Evolutionary conservation across 2,888 invertebrate genomes (phyloP).

Genomic region (Noctuana brunneofusca): DNA sequence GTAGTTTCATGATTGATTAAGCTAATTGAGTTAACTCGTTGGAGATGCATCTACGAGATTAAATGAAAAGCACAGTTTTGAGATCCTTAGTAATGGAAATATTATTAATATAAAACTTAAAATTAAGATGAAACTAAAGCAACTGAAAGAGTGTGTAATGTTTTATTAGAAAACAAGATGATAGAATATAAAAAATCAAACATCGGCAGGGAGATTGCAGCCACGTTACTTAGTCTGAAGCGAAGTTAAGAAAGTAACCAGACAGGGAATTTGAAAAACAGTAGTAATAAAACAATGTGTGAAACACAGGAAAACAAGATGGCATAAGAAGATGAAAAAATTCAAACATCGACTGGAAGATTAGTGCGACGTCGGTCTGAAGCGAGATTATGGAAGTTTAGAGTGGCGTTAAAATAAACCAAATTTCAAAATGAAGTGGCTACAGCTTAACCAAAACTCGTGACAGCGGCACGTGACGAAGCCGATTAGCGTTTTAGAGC

Average conservation of each 20-base stretch:
- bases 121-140: too few relatives aligned
- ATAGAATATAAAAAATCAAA: too few relatives aligned
- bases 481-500: neutral
- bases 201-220: neutral
- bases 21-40: constrained; percentile 17
- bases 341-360: neutral
- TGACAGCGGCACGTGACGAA: neutral
- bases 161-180: too few relatives aligned
- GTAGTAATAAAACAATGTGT: neutral
- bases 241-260: neutral
- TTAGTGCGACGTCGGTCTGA: neutral
- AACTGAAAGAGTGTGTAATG: too few relatives aligned
- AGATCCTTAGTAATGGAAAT: too few relatives aligned
- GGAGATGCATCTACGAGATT: neutral
- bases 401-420: neutral
- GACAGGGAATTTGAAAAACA: neutral
- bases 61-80: too few relatives aligned
- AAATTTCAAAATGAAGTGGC: neutral
- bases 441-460: neutral
- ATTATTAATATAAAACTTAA: too few relatives aligned
- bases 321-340: neutral
- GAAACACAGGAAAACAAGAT: neutral
- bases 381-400: neutral
- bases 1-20: constrained; percentile 1
- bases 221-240: neutral